Conservation (phyloP, 53 echinoderm and acorn worm genomes). For the Holothuria leucospilota region DNA sequence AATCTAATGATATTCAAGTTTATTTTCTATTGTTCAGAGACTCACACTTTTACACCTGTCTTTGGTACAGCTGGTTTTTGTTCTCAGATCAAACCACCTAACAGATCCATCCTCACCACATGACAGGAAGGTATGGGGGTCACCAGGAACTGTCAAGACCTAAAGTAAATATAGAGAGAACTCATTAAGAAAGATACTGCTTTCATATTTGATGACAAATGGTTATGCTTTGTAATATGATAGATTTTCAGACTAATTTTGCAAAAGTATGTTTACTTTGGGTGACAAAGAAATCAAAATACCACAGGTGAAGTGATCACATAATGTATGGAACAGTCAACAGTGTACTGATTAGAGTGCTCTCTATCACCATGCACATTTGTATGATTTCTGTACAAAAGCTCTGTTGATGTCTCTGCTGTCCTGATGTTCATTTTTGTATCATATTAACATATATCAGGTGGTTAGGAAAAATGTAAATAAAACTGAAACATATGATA, state of each 20-base stretch:
- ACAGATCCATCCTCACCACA: slow-evolving; percentile 98
- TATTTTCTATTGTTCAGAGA: not conserved
- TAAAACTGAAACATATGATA: no score
- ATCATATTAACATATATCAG: no score
- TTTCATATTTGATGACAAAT: not conserved
- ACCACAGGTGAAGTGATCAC: no score
- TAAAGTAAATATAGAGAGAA: slow-evolving; percentile 31
- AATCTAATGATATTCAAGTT: no score
- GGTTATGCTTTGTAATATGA: no score
- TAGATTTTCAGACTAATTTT: not conserved
- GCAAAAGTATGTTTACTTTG: not conserved
- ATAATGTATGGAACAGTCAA: no score
- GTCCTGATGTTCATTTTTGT: no score
- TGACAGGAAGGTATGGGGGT: slow-evolving; percentile 92
- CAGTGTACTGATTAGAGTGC: no score
- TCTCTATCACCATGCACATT: no score
- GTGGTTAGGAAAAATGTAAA: no score
- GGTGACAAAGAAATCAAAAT: not conserved
- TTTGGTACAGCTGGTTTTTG: slow-evolving; percentile 85
- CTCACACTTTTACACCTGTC: slow-evolving; percentile 93
- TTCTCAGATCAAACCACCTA: slow-evolving; percentile 93
- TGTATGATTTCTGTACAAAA: no score
- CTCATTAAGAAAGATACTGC: not conserved
- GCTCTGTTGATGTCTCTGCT: no score
- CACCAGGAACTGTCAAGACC: slow-evolving; percentile 91